phyloP scores from a whole-genome alignment of 2,797 vertebrate species.

The Scyliorhinus canicula region DNA sequence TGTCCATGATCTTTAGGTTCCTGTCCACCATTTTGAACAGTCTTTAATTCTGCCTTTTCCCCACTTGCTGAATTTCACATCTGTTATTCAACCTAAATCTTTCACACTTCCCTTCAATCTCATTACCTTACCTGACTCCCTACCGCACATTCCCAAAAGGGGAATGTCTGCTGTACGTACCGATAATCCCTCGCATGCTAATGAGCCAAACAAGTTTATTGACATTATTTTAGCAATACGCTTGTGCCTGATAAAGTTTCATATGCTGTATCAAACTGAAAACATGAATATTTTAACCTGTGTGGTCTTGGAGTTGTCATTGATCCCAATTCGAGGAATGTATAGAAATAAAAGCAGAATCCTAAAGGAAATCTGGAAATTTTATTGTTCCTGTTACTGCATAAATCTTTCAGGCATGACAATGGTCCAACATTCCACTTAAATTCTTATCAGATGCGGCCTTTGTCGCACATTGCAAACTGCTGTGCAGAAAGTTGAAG shows the following conservation, averaged over 20 bases:
- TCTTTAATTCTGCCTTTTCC: neutral
- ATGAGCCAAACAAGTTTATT: neutral
- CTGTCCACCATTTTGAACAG: neutral
- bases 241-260: neutral
- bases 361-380: conserved; percentile 2
- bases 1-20: neutral
- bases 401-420: neutral
- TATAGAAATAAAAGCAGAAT: neutral
- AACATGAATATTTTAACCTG: neutral
- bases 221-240: neutral
- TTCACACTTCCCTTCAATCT: neutral
- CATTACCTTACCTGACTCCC: neutral
- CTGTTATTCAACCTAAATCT: neutral
- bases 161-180: neutral
- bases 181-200: too few relatives aligned
- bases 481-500: neutral
- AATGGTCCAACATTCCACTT: conserved; percentile 30
- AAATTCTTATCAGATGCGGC: neutral
- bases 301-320: neutral
- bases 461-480: neutral
- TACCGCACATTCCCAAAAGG: neutral
- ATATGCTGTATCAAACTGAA: neutral
- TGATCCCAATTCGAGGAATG: neutral
- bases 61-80: neutral
- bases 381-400: neutral